Evolutionary conservation across 2,797 vertebrate genomes (phyloP).

Genomic region (Arnoldichthys spilopterus): DNA sequence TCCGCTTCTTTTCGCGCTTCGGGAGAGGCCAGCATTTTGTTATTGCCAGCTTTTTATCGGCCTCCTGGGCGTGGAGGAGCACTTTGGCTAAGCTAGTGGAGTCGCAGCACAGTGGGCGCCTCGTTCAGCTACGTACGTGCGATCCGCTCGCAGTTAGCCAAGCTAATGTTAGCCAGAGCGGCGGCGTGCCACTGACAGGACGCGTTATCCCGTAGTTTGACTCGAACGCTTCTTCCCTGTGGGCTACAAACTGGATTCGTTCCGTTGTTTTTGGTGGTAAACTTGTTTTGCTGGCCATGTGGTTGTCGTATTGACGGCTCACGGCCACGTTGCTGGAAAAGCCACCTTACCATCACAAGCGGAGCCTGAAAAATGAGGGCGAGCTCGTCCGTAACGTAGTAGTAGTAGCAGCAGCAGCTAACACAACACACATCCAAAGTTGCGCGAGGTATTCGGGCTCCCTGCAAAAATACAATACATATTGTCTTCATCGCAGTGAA

Average conservation of each 20-base stretch:
- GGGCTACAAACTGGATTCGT: neutral
- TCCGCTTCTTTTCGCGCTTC: constrained; percentile 38
- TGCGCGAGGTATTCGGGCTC: constrained; percentile 60
- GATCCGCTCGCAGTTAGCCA: constrained; percentile 48
- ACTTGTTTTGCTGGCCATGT: neutral
- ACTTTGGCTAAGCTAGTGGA: constrained; percentile 35
- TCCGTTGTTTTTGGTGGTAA: too few species aligned
- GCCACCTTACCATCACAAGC: constrained; percentile 45
- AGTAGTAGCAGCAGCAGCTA: constrained; percentile 38
- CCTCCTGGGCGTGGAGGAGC: constrained; percentile 3
- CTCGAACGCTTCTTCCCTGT: neutral
- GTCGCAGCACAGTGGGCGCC: constrained; percentile 41
- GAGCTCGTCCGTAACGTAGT: constrained; percentile 65
- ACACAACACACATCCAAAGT: constrained; percentile 60
- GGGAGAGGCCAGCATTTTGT: neutral
- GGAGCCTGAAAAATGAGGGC: constrained; percentile 61
- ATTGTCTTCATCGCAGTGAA: constrained; percentile 36
- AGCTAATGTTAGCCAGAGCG: constrained; percentile 36
- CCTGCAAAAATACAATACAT: constrained; percentile 58
- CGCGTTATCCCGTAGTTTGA: constrained; percentile 14
- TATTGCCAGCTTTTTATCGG: constrained; percentile 23
- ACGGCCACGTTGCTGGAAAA: constrained; percentile 40
- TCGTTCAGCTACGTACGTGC: constrained; percentile 45
- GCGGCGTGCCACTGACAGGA: constrained; percentile 56
- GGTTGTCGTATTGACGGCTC: neutral